Conservation (phyloP, 2,888 invertebrate species). For the Antheraea assamensis region DNA sequence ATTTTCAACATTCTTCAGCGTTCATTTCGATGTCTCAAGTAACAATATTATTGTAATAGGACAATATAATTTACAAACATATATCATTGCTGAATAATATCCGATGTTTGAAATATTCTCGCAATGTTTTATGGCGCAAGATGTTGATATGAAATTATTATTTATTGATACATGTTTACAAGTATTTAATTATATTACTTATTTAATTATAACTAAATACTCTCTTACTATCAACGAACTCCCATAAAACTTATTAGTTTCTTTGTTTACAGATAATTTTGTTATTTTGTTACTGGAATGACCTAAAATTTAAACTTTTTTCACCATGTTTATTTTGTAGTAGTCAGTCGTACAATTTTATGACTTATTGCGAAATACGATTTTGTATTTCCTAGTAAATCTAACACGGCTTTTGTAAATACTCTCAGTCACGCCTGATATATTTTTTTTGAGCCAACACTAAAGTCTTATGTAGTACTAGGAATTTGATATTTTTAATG, state of each 20-base stretch:
- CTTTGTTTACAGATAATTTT: background rate
- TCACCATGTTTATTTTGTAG: background rate
- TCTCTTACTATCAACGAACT: background rate
- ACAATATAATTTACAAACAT: background rate
- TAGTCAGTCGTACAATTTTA: background rate
- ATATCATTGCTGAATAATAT: background rate
- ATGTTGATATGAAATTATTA: background rate
- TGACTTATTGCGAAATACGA: background rate
- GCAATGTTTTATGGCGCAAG: background rate
- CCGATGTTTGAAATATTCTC: background rate
- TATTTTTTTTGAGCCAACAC: background rate
- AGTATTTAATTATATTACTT: background rate
- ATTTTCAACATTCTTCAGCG: constrained; percentile 4
- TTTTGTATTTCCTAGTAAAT: background rate
- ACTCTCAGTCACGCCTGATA: background rate
- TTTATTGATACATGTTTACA: background rate
- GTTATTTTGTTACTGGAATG: background rate
- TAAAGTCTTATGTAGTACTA: background rate
- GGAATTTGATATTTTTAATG: background rate
- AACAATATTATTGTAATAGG: background rate
- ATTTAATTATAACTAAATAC: no score
- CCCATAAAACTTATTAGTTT: background rate
- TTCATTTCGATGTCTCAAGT: background rate
- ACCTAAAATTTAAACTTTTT: background rate
- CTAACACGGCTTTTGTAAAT: background rate